These are phyloP conservation scores for Amphiura filiformis DNA, from an alignment of 35 echinoderm and acorn worm genomes.

Conservation along the genomic window DNA sequence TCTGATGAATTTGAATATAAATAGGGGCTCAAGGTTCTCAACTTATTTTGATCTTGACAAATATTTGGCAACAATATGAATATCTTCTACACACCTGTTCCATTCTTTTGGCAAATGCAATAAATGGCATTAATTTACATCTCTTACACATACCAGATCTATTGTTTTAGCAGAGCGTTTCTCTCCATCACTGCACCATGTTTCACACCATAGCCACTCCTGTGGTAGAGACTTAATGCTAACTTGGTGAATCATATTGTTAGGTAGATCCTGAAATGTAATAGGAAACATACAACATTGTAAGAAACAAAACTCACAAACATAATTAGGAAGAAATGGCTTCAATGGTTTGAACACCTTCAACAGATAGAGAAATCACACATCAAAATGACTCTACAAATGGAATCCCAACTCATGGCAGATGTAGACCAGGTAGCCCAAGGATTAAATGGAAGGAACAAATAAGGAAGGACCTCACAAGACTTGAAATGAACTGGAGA, in stretches of 20 bases:
- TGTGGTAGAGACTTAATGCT: constrained; percentile 87
- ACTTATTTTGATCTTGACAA: no score
- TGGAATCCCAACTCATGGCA: not conserved
- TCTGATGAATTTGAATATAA: no score
- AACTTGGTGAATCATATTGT: constrained; percentile 99
- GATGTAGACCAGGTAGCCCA: no score
- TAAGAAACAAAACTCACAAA: not conserved
- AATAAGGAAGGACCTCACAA: no score
- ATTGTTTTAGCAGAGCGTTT: constrained; percentile 85
- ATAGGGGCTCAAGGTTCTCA: no score
- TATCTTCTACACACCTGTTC: constrained; percentile 75
- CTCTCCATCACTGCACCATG: constrained; percentile 84
- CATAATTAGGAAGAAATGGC: not conserved
- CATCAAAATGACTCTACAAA: not conserved
- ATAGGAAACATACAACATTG: not conserved
- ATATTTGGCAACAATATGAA: no score
- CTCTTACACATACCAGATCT: constrained; percentile 84
- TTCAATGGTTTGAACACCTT: not conserved
- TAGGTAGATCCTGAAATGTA: constrained; percentile 72
- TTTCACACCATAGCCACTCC: constrained; percentile 99
- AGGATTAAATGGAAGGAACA: no score
- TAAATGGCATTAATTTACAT: no score
- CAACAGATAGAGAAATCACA: not conserved
- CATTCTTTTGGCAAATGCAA: constrained; percentile 93
- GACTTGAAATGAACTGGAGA: no score